These are phyloP conservation scores for Poliocrania exsul DNA, from an alignment of 2,797 vertebrate genomes.

Conservation along the genomic window DNA sequence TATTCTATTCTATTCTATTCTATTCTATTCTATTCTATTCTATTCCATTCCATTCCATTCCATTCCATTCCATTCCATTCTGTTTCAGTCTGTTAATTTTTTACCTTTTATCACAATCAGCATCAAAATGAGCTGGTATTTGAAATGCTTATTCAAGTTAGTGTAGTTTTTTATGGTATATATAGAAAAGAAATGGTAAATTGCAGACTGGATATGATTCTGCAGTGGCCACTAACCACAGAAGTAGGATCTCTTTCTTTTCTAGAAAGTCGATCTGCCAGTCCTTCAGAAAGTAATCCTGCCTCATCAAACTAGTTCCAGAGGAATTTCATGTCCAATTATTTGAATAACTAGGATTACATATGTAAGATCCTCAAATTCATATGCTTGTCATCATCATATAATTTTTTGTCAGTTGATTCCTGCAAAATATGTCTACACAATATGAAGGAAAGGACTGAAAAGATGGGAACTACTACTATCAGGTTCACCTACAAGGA, in stretches of 20 bases:
- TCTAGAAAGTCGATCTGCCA: neutral
- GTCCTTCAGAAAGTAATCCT: slow-evolving; percentile 9
- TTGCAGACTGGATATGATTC: neutral
- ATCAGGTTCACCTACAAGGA: neutral
- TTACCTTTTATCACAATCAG: neutral
- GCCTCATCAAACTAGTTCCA: slow-evolving; percentile 1
- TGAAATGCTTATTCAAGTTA: neutral
- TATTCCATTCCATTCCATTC: neutral
- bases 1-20: neutral
- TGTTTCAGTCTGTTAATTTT: neutral
- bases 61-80: neutral
- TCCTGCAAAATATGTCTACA: neutral
- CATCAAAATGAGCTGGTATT: neutral
- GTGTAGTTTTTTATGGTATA: neutral
- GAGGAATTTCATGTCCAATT: slow-evolving; percentile 3
- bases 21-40: neutral
- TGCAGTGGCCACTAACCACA: neutral
- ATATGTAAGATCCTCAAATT: neutral
- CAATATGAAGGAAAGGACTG: neutral
- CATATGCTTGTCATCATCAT: neutral
- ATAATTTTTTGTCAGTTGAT: neutral
- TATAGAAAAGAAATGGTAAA: neutral
- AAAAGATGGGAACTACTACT: neutral
- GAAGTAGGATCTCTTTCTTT: neutral
- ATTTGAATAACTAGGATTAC: slow-evolving; percentile 12